Percentiles rank a stretch among this genome's conserved stretches.
Conservation (phyloP, 2,797 vertebrate species). For the Pseudomugil gertrudae region DNA sequence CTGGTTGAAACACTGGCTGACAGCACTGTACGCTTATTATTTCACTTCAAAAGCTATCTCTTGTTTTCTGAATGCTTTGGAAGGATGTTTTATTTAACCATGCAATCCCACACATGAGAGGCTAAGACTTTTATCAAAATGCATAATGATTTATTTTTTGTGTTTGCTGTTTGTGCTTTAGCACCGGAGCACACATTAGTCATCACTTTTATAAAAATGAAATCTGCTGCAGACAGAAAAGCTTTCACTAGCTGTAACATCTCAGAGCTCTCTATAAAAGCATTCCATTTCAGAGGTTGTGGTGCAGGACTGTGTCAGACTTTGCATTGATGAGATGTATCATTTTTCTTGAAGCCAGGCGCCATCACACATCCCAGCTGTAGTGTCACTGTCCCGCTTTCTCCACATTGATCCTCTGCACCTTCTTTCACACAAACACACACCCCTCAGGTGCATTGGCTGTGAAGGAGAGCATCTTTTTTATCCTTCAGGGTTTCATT, state of each 20-base stretch:
- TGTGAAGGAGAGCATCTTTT: conserved; percentile 31
- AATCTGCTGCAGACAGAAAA: background rate
- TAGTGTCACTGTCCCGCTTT: conserved; percentile 25
- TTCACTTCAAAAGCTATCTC: conserved; percentile 45
- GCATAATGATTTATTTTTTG: background rate
- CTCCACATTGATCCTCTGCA: conserved; percentile 5
- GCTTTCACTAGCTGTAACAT: conserved; percentile 1
- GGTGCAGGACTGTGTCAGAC: conserved; percentile 11
- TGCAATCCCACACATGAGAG: conserved; percentile 10
- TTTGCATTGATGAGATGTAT: conserved; percentile 18
- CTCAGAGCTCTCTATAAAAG: background rate
- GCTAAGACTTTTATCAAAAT: conserved; percentile 25
- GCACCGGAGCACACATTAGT: background rate
- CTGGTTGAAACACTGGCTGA: conserved; percentile 50
- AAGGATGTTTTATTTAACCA: conserved; percentile 45
- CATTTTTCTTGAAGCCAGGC: background rate
- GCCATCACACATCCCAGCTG: conserved; percentile 20
- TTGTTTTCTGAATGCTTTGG: conserved; percentile 29
- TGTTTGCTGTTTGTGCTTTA: conserved; percentile 13
- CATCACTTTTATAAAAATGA: background rate
- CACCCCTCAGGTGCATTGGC: conserved; percentile 14
- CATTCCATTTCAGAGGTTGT: background rate
- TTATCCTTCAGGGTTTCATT: conserved; percentile 40
- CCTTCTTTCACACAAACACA: background rate
- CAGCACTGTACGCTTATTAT: conserved; percentile 47